Conservation (phyloP, 2,888 invertebrate genomes). For the Uropetala carovei region DNA sequence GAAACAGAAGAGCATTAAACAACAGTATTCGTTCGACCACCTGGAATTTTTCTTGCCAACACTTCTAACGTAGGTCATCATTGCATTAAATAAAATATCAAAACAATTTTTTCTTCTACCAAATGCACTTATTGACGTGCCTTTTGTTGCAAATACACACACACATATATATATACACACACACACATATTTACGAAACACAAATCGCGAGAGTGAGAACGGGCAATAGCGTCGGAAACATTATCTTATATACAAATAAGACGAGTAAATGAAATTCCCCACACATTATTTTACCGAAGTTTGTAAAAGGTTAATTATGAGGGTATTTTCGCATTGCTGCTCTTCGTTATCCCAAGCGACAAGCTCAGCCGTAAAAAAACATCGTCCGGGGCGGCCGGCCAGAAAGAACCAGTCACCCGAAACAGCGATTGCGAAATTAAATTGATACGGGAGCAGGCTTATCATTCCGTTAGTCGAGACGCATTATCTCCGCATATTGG, state of each 20-base stretch:
- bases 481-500: background rate
- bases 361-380: background rate
- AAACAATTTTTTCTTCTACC: too few species aligned
- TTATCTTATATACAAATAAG: background rate
- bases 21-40: too few species aligned
- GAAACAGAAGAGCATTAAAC: too few species aligned
- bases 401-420: background rate
- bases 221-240: background rate
- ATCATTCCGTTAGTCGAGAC: conserved; percentile 1
- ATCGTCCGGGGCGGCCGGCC: background rate
- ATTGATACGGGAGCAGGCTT: background rate
- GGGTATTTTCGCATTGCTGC: background rate
- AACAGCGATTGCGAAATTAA: background rate
- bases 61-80: too few species aligned
- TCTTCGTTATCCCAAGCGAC: too few species aligned
- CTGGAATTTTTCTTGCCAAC: too few species aligned
- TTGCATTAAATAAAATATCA: too few species aligned
- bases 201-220: background rate
- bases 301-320: background rate
- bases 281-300: background rate
- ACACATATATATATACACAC: too few species aligned
- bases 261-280: background rate
- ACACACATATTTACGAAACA: too few species aligned
- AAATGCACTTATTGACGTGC: too few species aligned
- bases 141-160: too few species aligned